phyloP scores from a whole-genome alignment of 2,888 invertebrate genomes.

The Nephrocerus scutellatus region DNA sequence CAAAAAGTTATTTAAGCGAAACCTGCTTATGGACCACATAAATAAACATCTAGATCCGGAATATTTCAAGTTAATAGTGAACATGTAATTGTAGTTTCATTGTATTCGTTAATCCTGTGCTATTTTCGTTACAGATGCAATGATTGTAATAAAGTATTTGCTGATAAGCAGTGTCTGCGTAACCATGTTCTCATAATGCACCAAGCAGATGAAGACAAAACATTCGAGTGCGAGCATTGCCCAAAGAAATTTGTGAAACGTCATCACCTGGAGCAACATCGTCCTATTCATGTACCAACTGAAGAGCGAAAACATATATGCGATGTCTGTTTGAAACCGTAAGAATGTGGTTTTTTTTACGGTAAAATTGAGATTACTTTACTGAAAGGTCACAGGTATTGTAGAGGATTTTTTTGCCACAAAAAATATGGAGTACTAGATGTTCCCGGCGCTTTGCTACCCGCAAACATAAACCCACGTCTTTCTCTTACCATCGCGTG shows the following conservation, averaged over 20 bases:
- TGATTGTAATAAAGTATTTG: conserved; percentile 33
- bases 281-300: conserved; percentile 25
- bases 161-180: conserved; percentile 41
- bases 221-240: conserved; percentile 40
- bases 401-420: too few relatives aligned
- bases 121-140: conserved; percentile 33
- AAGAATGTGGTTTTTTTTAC: too few relatives aligned
- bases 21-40: conserved; percentile 42
- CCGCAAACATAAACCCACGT: too few relatives aligned
- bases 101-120: too few relatives aligned
- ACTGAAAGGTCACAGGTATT: too few relatives aligned
- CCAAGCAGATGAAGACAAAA: conserved; percentile 41
- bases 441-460: too few relatives aligned
- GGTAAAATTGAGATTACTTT: too few relatives aligned
- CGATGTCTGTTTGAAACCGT: conserved; percentile 40
- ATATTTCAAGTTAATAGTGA: conserved; percentile 36
- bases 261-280: conserved; percentile 42
- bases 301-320: conserved; percentile 36
- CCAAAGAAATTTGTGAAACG: conserved; percentile 41
- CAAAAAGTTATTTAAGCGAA: conserved; percentile 41
- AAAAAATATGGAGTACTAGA: too few relatives aligned
- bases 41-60: conserved; percentile 43
- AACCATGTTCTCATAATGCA: conserved; percentile 43
- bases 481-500: too few relatives aligned
- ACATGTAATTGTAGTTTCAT: too few relatives aligned